Base-by-base conservation (phyloP, 2,888 invertebrate species). In the Rhagonycha fulva region DNA sequence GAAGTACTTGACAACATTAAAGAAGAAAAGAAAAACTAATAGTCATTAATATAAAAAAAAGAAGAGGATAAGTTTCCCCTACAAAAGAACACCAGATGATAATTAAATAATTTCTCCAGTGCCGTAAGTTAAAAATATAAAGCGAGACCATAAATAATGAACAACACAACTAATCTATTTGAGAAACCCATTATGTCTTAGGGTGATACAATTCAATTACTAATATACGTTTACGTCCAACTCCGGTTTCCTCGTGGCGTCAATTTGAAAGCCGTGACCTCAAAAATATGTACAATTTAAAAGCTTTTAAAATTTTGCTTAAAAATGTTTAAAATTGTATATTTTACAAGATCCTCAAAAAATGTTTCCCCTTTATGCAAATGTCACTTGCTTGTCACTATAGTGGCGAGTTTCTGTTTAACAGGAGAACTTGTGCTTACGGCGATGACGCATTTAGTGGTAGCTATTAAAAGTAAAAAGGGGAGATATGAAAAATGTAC, bases 401-500 rank as follows among this genome's bases (percentile, higher is more conserved):
- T 76, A 69, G 78, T 69, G 73, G 76, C 66, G 73, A 71, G 71
- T 73, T 74, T 70, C 70, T 72, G 74, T 71, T 71, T 69, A 78
- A 78, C 78, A 66, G 75, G 71, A 79, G 80, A 78, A 78, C 79
- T 82, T 79, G 78, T 76, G 77, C 79, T 76, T 80, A 47, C 47
- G 80, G 80, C 80, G 80, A 81, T 80, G 81, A 81, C 80, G 80
- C 80, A 76, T 81, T 80, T 78, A 80, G 80, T 80, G 80, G 78
- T 77, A 73, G 78, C 77, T 77, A 76, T 77, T 80, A 78, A 78
- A 79, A 80, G 79, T 72, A 63, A 78, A 78, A 77, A 77, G 79
- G 82, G 79, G 80, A 79, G 78, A 78, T 71, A 76, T 80, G 81
- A 81, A 82, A 81, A 82, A 82, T 80, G 80, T 81, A 80, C 82